Percentiles rank a stretch among this genome's conserved stretches.
Evolutionary conservation across 1,140 invertebrate species (phyloP).

Genomic region (Drosophila triauraria): DNA sequence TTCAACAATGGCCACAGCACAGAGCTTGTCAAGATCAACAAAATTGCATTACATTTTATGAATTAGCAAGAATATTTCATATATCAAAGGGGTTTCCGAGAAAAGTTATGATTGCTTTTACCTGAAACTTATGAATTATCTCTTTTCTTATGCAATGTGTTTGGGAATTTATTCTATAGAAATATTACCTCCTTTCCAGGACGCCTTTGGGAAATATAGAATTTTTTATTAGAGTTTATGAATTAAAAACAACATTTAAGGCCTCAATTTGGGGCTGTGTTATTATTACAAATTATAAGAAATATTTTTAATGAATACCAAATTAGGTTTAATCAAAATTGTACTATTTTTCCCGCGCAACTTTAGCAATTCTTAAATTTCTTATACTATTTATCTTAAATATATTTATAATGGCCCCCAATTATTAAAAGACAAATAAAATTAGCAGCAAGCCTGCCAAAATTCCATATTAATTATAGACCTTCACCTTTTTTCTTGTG

Average conservation of each 20-base stretch:
- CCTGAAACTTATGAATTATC: not conserved
- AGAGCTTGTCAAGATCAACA: conserved; percentile 12
- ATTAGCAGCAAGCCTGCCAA: not conserved
- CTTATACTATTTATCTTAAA: not conserved
- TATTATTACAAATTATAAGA: too few relatives aligned
- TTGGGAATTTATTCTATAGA: not conserved
- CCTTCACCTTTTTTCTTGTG: conserved; percentile 21
- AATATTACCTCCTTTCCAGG: not conserved
- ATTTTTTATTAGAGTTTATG: too few relatives aligned
- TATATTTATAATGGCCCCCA: not conserved
- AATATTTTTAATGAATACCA: too few relatives aligned
- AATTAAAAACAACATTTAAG: too few relatives aligned
- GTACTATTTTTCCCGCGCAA: too few relatives aligned
- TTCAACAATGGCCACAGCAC: conserved; percentile 1
- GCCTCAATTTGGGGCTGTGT: too few relatives aligned
- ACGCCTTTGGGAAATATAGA: too few relatives aligned
- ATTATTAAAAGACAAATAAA: not conserved
- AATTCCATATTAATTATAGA: conserved; percentile 52
- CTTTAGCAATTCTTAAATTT: not conserved
- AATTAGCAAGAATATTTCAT: conserved; percentile 22
- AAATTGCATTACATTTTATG: conserved; percentile 21
- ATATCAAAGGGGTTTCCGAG: not conserved
- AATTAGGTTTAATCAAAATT: too few relatives aligned
- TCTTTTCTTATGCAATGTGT: not conserved
- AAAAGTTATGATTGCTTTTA: not conserved